Evolutionary conservation across 2,797 vertebrate species (phyloP).

Genomic region (Anableps anableps): DNA sequence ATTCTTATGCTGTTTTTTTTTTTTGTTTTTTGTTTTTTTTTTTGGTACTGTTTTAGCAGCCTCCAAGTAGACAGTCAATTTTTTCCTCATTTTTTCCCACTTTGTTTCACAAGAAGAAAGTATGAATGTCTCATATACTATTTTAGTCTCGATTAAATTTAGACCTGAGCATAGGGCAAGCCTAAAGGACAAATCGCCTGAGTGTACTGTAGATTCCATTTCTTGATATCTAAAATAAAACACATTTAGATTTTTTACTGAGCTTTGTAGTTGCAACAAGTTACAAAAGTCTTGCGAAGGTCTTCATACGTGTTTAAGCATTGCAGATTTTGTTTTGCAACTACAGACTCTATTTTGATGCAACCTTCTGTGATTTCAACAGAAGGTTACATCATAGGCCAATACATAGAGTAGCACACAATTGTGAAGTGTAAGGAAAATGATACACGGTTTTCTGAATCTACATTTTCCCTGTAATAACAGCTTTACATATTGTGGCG

Average conservation of each 20-base stretch:
- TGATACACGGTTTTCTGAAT: not conserved
- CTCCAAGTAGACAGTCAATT: conserved; percentile 7
- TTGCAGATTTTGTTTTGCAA: not conserved
- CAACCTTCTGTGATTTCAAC: not conserved
- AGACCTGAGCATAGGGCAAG: conserved; percentile 31
- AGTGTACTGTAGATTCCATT: not conserved
- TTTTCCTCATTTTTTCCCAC: conserved; percentile 3
- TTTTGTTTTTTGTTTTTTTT: too few relatives aligned
- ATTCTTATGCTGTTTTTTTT: not conserved
- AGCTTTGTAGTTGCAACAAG: not conserved
- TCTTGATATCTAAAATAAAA: not conserved
- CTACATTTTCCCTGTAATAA: not conserved
- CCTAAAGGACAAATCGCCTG: not conserved
- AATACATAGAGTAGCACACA: not conserved
- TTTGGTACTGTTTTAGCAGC: too few relatives aligned
- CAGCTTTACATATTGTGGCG: not conserved
- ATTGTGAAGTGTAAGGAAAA: not conserved
- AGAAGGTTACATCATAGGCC: not conserved
- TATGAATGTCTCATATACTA: conserved; percentile 33
- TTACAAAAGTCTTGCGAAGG: not conserved
- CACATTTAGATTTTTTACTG: not conserved
- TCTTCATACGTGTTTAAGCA: not conserved
- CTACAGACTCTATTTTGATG: too few relatives aligned
- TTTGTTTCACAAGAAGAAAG: conserved; percentile 31
- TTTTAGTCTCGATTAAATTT: conserved; percentile 56